Conservation (phyloP, 2,888 invertebrate genomes). For the Pandemis heparana region DNA sequence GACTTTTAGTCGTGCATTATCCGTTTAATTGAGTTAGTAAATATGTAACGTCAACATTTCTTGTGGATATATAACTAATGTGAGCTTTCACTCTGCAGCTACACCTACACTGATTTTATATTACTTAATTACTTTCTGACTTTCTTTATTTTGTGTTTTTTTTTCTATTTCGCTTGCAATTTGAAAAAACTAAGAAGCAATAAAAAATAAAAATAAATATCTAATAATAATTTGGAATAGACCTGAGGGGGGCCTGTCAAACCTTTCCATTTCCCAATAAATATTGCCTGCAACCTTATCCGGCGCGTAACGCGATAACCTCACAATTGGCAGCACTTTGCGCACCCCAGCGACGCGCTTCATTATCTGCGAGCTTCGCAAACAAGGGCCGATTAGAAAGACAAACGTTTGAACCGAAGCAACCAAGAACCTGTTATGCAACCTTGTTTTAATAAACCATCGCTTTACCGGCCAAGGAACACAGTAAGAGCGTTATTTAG, state of each 20-base stretch:
- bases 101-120: no score
- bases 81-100: no score
- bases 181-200: no score
- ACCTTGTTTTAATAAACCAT: background rate
- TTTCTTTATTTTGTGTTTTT: no score
- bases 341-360: constrained; percentile 36
- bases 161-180: no score
- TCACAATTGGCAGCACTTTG: constrained; percentile 60
- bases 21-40: no score
- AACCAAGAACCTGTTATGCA: background rate
- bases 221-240: background rate
- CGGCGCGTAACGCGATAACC: constrained; percentile 60
- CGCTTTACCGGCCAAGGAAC: background rate
- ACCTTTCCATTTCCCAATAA: constrained; percentile 1
- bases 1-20: no score
- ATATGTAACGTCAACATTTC: no score
- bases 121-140: no score
- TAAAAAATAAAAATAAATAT: background rate
- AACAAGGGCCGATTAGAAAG: constrained; percentile 27
- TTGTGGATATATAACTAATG: no score
- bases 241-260: background rate
- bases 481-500: no score
- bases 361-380: constrained; percentile 17
- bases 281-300: constrained; percentile 25
- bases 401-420: constrained; percentile 4